Base-by-base conservation (phyloP, 1,140 invertebrate species). In the Ectropis grisescens region DNA sequence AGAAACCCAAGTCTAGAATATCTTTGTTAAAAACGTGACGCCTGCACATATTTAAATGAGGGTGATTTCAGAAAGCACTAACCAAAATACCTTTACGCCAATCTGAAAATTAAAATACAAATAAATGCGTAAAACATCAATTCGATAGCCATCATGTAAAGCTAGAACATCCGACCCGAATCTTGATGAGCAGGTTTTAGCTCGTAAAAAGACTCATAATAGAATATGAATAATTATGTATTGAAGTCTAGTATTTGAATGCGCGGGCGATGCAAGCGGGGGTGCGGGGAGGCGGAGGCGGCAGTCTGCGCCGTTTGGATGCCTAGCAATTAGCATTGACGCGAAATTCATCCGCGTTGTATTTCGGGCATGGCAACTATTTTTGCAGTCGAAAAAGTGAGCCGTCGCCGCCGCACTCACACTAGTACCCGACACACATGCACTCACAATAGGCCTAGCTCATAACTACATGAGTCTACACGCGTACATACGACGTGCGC, bases 291-390 rank as follows among this genome's bases (percentile, higher is more conserved):
- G 35, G 13, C 41, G 10, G 24, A 2, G 4, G 6, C 24, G 24
- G 31, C 27, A 29, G 14, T 29, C 35, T 23, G 29, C 33, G 37
- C 37, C 35, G 42, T 24, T 43, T 45, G 39, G 52, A 59, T 55
- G 47, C 58, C 54, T 66, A 56, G 40, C 41, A 55, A 55, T 55
- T 56, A 50, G 49, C 49, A 49, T 60, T 60, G 61, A 60, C 56
- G 44, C 52, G 51, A 59, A 64, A 59, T 65, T 54, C 61, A 66
- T 70, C 45, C 59, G 62, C 49, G 48, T 54, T 47, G 66, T 74
- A 79, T 79, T 79, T 79, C 57, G 69, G 66, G 62, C 65, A 67
- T 76, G 59, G 69, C 57, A 76, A 76, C 74, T 55, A 45, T 48
- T 59, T 69, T 48, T 67, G 60, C 67, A 68, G 64, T 64, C 59